phyloP scores from a whole-genome alignment of 2,888 invertebrate species.

The Melangyna quadrimaculata region DNA sequence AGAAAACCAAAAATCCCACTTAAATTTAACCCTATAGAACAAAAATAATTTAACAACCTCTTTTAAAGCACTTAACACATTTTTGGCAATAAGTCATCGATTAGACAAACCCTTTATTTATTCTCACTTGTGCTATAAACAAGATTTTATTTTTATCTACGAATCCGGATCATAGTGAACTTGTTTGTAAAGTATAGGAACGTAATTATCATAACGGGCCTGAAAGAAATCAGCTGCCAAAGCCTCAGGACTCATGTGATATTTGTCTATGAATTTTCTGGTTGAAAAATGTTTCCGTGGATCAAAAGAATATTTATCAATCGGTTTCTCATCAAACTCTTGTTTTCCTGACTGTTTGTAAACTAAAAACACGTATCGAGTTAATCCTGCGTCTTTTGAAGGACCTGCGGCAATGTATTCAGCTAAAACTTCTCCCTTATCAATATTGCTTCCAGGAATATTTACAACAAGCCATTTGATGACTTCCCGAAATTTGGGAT shows the following conservation, averaged over 20 bases:
- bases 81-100: too few relatives aligned
- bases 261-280: background rate
- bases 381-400: too few relatives aligned
- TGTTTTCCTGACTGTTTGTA: too few relatives aligned
- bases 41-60: too few relatives aligned
- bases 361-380: too few relatives aligned
- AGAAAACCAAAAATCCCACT: too few relatives aligned
- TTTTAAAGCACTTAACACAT: too few relatives aligned
- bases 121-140: background rate
- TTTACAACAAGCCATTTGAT: background rate
- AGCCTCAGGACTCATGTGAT: background rate
- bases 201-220: background rate
- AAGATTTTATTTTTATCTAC: background rate
- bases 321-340: background rate
- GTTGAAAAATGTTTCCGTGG: background rate
- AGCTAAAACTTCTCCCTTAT: background rate
- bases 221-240: background rate
- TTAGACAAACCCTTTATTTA: too few relatives aligned
- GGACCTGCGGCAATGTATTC: background rate
- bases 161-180: background rate
- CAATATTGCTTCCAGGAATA: background rate
- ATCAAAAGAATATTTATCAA: background rate
- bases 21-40: too few relatives aligned
- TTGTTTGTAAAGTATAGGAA: background rate
- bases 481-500: background rate